A percentile compares a stretch with the other conserved stretches of the same genome.
phyloP scores from a whole-genome alignment of 2,888 invertebrate genomes.

The Podabrus alpinus region DNA sequence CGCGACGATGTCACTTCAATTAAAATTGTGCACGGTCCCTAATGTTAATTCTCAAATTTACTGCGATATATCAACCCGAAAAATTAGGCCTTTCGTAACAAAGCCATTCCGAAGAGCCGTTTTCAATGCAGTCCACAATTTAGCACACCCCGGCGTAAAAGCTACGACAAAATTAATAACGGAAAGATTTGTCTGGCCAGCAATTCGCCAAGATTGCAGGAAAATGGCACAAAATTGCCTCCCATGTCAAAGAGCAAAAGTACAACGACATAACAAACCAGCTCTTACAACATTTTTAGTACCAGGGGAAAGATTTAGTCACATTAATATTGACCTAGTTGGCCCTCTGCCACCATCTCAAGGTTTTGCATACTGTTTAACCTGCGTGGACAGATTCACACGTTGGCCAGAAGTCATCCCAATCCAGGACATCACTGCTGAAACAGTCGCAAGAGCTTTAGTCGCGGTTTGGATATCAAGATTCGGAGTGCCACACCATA shows the following conservation, averaged over 20 bases:
- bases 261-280: not conserved
- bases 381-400: not conserved
- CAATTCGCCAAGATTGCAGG: not conserved
- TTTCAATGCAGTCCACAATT: not conserved
- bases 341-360: not conserved
- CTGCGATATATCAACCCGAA: not conserved
- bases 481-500: constrained; percentile 46
- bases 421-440: constrained; percentile 46
- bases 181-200: not conserved
- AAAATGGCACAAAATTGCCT: not conserved
- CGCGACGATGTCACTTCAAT: not conserved
- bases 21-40: not conserved
- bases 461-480: constrained; percentile 48
- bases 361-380: not conserved
- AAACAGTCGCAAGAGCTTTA: constrained; percentile 46
- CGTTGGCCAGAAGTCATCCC: constrained; percentile 42
- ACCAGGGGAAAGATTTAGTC: no score
- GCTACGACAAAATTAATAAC: not conserved
- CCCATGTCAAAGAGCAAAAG: not conserved
- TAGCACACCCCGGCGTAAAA: not conserved
- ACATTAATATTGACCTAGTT: no score
- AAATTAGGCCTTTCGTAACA: not conserved
- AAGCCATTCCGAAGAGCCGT: not conserved
- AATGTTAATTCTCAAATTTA: not conserved
- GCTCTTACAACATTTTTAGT: not conserved